phyloP scores from a whole-genome alignment of 2,113 vertebrate genomes.

The Atractosteus spatula region DNA sequence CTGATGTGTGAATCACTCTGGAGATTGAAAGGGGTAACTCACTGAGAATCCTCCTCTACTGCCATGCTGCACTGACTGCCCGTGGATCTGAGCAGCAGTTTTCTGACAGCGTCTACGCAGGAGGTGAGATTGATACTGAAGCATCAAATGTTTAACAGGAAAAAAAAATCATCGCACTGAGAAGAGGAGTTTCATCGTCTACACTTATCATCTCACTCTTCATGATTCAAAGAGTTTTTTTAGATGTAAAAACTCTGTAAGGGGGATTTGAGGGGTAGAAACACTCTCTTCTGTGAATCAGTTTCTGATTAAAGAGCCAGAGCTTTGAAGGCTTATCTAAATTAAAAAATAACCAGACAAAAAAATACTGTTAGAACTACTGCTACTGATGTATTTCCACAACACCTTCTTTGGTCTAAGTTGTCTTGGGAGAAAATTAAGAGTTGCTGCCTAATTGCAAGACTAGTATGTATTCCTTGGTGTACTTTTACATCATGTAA shows the following conservation, averaged over 20 bases:
- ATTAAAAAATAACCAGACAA: neutral
- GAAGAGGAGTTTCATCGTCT: neutral
- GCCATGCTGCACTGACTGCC: neutral
- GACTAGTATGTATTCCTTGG: too few relatives aligned
- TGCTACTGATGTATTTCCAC: neutral
- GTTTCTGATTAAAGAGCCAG: neutral
- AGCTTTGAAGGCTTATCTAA: neutral
- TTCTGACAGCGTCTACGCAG: neutral
- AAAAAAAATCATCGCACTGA: neutral
- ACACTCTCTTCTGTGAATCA: neutral
- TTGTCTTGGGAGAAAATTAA: too few relatives aligned
- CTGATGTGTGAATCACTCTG: neutral
- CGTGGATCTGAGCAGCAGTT: neutral
- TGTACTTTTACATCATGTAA: too few relatives aligned
- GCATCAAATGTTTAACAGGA: neutral
- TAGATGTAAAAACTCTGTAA: neutral
- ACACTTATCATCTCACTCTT: neutral
- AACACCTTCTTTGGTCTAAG: too few relatives aligned
- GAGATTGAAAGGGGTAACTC: too few relatives aligned
- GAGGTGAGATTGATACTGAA: neutral
- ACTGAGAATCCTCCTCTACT: neutral
- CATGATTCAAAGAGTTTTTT: slow-evolving; percentile 1
- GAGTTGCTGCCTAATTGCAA: too few relatives aligned
- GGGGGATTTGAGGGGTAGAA: neutral
- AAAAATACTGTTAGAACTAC: neutral